phyloP scores from a whole-genome alignment of 2,888 invertebrate species.

The Drosophila setosimentum region DNA sequence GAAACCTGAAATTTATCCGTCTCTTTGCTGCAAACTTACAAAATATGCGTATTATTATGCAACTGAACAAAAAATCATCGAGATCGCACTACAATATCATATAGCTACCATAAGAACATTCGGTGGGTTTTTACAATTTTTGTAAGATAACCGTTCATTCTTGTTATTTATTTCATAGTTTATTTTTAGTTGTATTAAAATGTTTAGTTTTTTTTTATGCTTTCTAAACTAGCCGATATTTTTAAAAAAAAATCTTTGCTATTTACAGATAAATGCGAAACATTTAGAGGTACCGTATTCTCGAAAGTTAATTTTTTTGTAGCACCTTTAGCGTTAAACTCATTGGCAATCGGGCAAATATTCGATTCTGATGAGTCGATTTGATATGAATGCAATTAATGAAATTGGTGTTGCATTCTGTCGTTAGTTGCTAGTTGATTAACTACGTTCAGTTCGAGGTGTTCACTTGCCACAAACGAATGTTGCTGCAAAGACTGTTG shows the following conservation, averaged over 20 bases:
- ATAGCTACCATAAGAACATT: neutral
- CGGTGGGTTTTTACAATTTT: too few relatives aligned
- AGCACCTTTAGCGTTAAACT: neutral
- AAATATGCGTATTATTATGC: too few relatives aligned
- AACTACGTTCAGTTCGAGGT: constrained; percentile 4
- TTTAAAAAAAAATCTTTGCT: neutral
- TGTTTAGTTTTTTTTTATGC: neutral
- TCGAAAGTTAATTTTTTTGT: neutral
- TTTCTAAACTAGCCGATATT: neutral
- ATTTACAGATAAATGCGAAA: neutral
- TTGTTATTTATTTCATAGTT: neutral
- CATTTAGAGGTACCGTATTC: too few relatives aligned
- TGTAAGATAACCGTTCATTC: neutral
- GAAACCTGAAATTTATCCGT: too few relatives aligned
- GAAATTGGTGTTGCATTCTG: constrained; percentile 14
- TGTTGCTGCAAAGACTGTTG: constrained; percentile 13
- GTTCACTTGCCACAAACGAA: constrained; percentile 22
- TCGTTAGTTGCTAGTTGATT: constrained; percentile 5
- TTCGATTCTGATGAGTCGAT: neutral
- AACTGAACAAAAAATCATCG: too few relatives aligned
- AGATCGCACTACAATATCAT: neutral
- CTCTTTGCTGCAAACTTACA: too few relatives aligned
- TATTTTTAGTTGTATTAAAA: neutral
- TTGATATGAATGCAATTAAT: constrained; percentile 12
- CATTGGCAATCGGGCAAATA: neutral